These are phyloP conservation scores for Sylvicola fuscatus DNA, from an alignment of 2,888 invertebrate species.

Conservation along the genomic window DNA sequence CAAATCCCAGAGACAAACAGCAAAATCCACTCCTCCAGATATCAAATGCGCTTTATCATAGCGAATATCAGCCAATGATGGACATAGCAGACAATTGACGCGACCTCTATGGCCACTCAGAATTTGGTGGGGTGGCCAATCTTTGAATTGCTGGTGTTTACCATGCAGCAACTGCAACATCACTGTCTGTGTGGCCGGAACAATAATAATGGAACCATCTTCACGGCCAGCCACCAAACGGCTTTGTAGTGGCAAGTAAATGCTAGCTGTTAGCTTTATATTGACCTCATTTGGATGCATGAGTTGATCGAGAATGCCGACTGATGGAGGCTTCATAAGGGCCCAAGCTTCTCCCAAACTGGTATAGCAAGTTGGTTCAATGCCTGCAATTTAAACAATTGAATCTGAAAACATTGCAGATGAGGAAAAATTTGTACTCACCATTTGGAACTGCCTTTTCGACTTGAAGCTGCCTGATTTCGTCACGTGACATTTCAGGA, in stretches of 20 bases:
- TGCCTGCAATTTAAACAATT: constrained; percentile 24
- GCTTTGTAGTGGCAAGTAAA: constrained; percentile 85
- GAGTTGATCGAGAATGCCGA: constrained; percentile 79
- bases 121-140: constrained; percentile 79
- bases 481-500: constrained; percentile 47
- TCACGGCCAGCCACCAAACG: constrained; percentile 85
- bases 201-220: constrained; percentile 89
- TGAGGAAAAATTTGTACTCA: constrained; percentile 14
- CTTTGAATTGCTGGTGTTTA: constrained; percentile 59
- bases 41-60: constrained; percentile 79
- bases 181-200: constrained; percentile 88
- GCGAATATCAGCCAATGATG: constrained; percentile 63
- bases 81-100: constrained; percentile 88
- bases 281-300: constrained; percentile 49
- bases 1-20: constrained; percentile 86
- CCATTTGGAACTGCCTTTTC: constrained; percentile 25
- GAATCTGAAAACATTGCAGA: constrained; percentile 21
- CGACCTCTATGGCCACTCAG: constrained; percentile 78
- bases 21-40: constrained; percentile 95
- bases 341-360: constrained; percentile 78
- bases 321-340: constrained; percentile 67
- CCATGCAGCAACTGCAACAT: constrained; percentile 82
- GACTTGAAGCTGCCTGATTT: constrained; percentile 35
- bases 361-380: constrained; percentile 59
- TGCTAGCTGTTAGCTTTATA: constrained; percentile 77